Conservation (phyloP, 2,888 invertebrate species). For the Dichetophora obliterata region DNA sequence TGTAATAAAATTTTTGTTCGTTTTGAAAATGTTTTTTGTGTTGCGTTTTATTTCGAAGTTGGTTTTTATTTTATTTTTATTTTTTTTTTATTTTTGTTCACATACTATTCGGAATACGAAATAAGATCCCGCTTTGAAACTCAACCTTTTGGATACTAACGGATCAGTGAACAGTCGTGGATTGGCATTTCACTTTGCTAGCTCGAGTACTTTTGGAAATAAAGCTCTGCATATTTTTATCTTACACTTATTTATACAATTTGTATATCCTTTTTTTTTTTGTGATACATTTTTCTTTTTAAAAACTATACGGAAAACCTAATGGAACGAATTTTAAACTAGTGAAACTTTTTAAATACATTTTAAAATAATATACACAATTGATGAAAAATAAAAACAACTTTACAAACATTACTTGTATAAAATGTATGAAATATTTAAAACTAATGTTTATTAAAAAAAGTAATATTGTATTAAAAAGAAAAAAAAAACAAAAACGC, state of each 20-base stretch:
- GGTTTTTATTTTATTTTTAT: background rate
- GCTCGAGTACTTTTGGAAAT: background rate
- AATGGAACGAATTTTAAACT: constrained; percentile 69
- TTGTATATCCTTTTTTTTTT: constrained; percentile 16
- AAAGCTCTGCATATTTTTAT: background rate
- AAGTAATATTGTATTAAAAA: constrained; percentile 31
- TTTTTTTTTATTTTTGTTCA: no score
- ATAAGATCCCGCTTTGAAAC: background rate
- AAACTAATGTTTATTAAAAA: constrained; percentile 32
- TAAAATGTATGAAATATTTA: constrained; percentile 42
- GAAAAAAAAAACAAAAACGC: constrained; percentile 30
- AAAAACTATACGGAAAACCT: constrained; percentile 52
- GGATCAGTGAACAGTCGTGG: background rate
- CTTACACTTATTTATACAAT: background rate
- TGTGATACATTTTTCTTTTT: constrained; percentile 17
- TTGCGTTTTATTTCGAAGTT: constrained; percentile 29
- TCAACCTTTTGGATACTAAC: background rate
- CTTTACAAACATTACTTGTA: constrained; percentile 33
- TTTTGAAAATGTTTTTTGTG: constrained; percentile 1
- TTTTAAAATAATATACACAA: constrained; percentile 45
- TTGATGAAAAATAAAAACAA: constrained; percentile 36
- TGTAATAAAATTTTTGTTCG: constrained; percentile 31
- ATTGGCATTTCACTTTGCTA: background rate
- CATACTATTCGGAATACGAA: no score
- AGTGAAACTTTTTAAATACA: constrained; percentile 62